Conservation (phyloP, 2,797 vertebrate species). For the Sciurus carolinensis region DNA sequence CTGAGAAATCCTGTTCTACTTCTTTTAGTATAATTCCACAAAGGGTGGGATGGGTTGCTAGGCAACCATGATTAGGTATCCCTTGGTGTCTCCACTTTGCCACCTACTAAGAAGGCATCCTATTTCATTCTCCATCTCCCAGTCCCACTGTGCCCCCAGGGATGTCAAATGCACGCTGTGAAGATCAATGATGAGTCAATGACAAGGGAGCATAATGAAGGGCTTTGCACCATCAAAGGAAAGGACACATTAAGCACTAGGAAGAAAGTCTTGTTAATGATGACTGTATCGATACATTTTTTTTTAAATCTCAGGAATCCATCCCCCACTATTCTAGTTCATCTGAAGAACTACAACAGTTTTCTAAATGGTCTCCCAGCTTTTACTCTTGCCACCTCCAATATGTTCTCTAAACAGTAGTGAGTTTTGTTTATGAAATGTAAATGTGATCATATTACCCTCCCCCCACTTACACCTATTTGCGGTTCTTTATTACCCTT, state of each 20-base stretch:
- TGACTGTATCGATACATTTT: background rate
- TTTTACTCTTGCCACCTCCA: slow-evolving; percentile 14
- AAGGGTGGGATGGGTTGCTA: slow-evolving; percentile 38
- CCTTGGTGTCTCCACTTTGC: slow-evolving; percentile 52
- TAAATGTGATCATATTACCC: slow-evolving; percentile 30
- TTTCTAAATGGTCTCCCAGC: slow-evolving; percentile 50
- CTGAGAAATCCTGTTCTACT: slow-evolving; percentile 54
- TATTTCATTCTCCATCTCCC: slow-evolving; percentile 45
- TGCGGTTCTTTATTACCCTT: slow-evolving; percentile 27
- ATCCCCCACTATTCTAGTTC: background rate
- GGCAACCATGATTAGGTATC: slow-evolving; percentile 55
- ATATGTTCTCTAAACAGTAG: slow-evolving; percentile 51
- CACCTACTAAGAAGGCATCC: slow-evolving; percentile 37
- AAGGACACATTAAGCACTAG: slow-evolving; percentile 34
- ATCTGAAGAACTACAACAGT: background rate
- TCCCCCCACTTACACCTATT: background rate
- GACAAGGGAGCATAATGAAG: background rate
- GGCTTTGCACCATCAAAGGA: slow-evolving; percentile 33
- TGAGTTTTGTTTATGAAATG: slow-evolving; percentile 59
- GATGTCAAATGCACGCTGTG: slow-evolving; percentile 22
- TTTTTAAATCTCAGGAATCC: background rate
- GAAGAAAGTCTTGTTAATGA: slow-evolving; percentile 59
- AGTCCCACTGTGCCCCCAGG: background rate
- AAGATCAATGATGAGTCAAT: slow-evolving; percentile 55
- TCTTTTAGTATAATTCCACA: slow-evolving; percentile 16